Evolutionary conservation across 2,888 invertebrate genomes (phyloP).

Genomic region (Tachina grossa): DNA sequence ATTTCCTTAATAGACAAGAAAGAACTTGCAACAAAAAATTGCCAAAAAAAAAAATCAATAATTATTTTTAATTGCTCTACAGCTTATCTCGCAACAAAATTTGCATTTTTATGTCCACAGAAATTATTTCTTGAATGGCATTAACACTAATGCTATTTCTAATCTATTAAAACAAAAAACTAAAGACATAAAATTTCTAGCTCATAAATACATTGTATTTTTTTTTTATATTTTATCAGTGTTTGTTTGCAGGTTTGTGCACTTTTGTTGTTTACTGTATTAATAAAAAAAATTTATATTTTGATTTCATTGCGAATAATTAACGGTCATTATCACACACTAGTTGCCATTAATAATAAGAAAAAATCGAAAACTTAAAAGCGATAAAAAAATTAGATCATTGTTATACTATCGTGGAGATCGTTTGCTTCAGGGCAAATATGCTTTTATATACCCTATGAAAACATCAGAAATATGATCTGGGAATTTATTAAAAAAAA

Average conservation of each 20-base stretch:
- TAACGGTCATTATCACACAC: not conserved
- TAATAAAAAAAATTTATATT: not conserved
- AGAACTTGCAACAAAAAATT: slow-evolving; percentile 5
- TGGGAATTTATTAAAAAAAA: too few relatives aligned
- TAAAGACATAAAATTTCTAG: not conserved
- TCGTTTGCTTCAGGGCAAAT: too few relatives aligned
- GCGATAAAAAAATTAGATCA: too few relatives aligned
- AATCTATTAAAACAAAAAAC: slow-evolving; percentile 30
- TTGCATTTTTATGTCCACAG: slow-evolving; percentile 30
- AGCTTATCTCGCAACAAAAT: slow-evolving; percentile 36
- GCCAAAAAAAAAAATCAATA: not conserved
- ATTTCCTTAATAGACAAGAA: slow-evolving; percentile 59
- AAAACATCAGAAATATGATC: too few relatives aligned
- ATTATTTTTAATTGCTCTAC: not conserved
- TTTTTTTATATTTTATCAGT: not conserved
- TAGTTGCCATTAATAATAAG: not conserved
- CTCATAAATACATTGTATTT: not conserved
- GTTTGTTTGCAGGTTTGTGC: not conserved
- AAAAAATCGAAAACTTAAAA: not conserved
- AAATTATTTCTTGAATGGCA: not conserved
- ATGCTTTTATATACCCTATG: too few relatives aligned
- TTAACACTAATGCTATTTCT: slow-evolving; percentile 24
- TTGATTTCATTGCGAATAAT: not conserved
- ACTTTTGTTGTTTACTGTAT: slow-evolving; percentile 23
- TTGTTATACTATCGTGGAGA: too few relatives aligned